Percentiles rank a stretch among this genome's conserved stretches.
Conservation (phyloP, 2,113 vertebrate genomes). For the Gymnogyps californianus region DNA sequence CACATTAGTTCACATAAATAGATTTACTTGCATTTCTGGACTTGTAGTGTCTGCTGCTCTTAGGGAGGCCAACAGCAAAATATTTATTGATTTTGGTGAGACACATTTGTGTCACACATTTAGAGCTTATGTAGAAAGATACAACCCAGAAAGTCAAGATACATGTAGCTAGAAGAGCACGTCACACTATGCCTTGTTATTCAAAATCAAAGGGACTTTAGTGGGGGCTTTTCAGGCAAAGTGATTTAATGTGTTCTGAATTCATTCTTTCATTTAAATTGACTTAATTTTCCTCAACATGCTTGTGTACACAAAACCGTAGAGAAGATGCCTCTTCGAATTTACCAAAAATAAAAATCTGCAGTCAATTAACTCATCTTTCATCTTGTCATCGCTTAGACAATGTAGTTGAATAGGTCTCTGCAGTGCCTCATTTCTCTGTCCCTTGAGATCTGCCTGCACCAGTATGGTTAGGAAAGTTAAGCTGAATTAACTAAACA, state of each 20-base stretch:
- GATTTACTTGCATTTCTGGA: not conserved
- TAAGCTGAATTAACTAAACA: conserved; percentile 30
- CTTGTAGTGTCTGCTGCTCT: not conserved
- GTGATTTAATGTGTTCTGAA: conserved; percentile 30
- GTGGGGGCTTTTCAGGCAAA: conserved; percentile 4
- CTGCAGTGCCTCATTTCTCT: not conserved
- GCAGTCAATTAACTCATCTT: conserved; percentile 50
- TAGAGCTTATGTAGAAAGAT: not conserved
- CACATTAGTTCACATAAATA: not conserved
- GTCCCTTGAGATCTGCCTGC: not conserved
- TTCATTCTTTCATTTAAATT: not conserved
- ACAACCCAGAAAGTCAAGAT: not conserved
- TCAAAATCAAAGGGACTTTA: not conserved
- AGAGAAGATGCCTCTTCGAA: not conserved
- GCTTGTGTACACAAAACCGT: conserved; percentile 26
- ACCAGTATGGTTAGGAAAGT: conserved; percentile 30
- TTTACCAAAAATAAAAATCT: conserved; percentile 47
- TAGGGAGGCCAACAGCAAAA: not conserved
- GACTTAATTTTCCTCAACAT: not conserved
- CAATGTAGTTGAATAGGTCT: conserved; percentile 26
- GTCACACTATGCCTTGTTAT: fast-evolving
- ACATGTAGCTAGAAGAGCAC: not conserved
- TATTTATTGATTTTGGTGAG: not conserved
- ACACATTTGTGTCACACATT: not conserved
- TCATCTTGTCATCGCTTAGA: conserved; percentile 45